Percentiles rank a stretch among this genome's conserved stretches.
phyloP scores from a whole-genome alignment of 2,888 invertebrate species.

The Campoplex nolae region DNA sequence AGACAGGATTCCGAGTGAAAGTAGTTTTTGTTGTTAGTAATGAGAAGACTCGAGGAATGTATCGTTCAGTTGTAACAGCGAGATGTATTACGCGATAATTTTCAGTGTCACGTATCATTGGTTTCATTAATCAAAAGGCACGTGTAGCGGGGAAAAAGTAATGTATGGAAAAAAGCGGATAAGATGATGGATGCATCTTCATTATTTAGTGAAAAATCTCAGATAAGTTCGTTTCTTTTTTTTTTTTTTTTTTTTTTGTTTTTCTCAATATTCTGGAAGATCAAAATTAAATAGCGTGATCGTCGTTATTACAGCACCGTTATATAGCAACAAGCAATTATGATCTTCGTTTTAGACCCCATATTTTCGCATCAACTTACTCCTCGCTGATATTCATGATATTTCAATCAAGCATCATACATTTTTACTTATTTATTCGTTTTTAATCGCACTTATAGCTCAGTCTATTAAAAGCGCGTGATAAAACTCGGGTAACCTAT shows the following conservation, averaged over 20 bases:
- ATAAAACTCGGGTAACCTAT: constrained; percentile 39
- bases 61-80: constrained; percentile 44
- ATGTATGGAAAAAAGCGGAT: not conserved
- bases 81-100: constrained; percentile 53
- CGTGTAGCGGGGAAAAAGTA: not conserved
- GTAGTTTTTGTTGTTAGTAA: constrained; percentile 39
- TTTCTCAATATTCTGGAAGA: constrained; percentile 15
- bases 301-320: constrained; percentile 30
- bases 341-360: constrained; percentile 21
- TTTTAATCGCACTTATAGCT: constrained; percentile 37
- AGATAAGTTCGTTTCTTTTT: too few relatives aligned
- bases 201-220: not conserved
- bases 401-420: constrained; percentile 61
- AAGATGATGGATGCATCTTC: not conserved
- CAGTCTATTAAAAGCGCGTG: constrained; percentile 43
- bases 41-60: constrained; percentile 41
- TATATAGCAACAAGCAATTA: constrained; percentile 24
- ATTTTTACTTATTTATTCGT: constrained; percentile 45
- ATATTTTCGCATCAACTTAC: constrained; percentile 16
- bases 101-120: constrained; percentile 44
- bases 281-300: constrained; percentile 27
- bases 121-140: constrained; percentile 11
- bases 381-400: constrained; percentile 50
- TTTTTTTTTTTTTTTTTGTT: not conserved
- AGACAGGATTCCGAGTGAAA: constrained; percentile 63